Percentiles rank a stretch among this genome's conserved stretches.
phyloP scores from a whole-genome alignment of 2,797 vertebrate species.

The Botia almorhae region DNA sequence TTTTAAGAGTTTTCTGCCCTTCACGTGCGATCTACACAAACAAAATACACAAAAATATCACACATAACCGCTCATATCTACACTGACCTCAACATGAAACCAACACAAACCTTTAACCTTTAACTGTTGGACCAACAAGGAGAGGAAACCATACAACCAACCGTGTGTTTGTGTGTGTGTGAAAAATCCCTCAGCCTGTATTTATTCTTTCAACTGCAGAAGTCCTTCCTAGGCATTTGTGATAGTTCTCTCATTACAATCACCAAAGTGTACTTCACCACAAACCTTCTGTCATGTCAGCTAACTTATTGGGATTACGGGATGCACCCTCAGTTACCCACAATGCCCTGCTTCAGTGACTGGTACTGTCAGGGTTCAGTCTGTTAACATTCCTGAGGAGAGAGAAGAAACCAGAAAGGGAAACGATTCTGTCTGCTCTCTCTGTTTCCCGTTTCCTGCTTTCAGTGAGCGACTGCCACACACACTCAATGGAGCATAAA shows the following conservation, averaged over 20 bases:
- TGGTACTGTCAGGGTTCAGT: slow-evolving; percentile 7
- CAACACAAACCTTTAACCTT: neutral
- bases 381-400: slow-evolving; percentile 30
- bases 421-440: neutral
- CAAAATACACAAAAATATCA: neutral
- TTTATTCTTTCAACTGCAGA: neutral
- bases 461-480: slow-evolving; percentile 25
- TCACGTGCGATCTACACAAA: neutral
- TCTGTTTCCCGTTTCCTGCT: neutral
- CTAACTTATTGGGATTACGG: neutral
- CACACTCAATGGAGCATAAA: slow-evolving; percentile 20
- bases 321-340: slow-evolving; percentile 24
- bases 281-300: slow-evolving; percentile 13
- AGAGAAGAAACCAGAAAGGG: neutral
- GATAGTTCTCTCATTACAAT: neutral
- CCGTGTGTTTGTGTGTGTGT: no score
- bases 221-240: neutral
- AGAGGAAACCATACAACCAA: neutral
- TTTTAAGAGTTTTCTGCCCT: neutral
- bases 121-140: neutral
- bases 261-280: neutral
- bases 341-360: slow-evolving; percentile 16
- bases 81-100: neutral
- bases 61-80: neutral
- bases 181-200: neutral